Evolutionary conservation across 2,113 vertebrate species (phyloP).

Genomic region (Xiphorhynchus elegans): DNA sequence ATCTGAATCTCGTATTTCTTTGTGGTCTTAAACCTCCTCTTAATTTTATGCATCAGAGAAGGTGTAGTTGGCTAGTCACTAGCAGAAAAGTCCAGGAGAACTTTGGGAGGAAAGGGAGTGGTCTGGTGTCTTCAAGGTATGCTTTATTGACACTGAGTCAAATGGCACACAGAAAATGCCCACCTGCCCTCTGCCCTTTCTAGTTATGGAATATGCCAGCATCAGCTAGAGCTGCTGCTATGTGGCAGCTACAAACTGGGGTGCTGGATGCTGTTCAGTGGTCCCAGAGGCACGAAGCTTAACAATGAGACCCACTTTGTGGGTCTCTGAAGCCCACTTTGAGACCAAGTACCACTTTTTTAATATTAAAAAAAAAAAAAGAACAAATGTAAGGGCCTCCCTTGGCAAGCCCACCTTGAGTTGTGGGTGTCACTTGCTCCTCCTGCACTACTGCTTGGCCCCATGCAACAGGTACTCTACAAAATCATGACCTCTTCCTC

Average conservation of each 20-base stretch:
- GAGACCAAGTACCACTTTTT: background rate
- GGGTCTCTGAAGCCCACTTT: background rate
- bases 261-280: background rate
- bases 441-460: background rate
- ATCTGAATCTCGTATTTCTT: background rate
- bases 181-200: background rate
- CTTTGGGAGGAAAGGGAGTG: background rate
- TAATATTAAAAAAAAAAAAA: background rate
- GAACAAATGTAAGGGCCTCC: background rate
- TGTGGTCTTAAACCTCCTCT: background rate
- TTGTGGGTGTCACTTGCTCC: background rate
- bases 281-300: background rate
- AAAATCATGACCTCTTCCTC: conserved; percentile 6
- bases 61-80: background rate
- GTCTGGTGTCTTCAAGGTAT: background rate
- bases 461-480: background rate
- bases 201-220: background rate
- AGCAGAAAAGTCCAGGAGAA: background rate
- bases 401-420: background rate
- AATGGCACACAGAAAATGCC: background rate
- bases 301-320: too few species aligned
- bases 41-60: background rate
- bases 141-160: background rate
- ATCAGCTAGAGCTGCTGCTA: background rate
- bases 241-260: background rate